Evolutionary conservation across 1,140 invertebrate genomes (phyloP).

Genomic region (Pseudobourletiella spinata): DNA sequence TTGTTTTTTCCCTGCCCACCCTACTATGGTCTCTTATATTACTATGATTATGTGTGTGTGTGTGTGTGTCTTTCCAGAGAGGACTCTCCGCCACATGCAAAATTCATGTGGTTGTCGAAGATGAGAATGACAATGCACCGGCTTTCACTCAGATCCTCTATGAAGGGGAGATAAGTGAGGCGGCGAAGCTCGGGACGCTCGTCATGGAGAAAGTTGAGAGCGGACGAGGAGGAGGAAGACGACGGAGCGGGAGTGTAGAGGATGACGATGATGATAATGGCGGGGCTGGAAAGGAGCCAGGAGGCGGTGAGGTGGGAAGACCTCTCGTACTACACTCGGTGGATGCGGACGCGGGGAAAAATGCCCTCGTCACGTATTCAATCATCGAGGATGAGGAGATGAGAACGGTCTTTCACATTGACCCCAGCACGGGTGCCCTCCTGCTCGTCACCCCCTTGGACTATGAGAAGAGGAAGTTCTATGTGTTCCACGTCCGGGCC

Average conservation of each 20-base stretch:
- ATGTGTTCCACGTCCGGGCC: slow-evolving; percentile 75
- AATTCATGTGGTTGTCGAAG: slow-evolving; percentile 65
- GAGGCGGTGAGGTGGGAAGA: slow-evolving; percentile 2
- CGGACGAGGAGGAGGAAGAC: neutral
- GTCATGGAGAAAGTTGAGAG: slow-evolving; percentile 48
- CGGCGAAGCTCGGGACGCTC: slow-evolving; percentile 57
- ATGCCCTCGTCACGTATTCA: slow-evolving; percentile 71
- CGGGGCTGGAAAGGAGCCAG: neutral
- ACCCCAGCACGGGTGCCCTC: slow-evolving; percentile 79
- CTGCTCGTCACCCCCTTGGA: slow-evolving; percentile 66
- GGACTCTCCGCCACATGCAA: slow-evolving; percentile 55
- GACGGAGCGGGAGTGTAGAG: too few relatives aligned
- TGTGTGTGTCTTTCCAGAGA: slow-evolving; percentile 46
- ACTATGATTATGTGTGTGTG: too few relatives aligned
- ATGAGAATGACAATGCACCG: slow-evolving; percentile 50
- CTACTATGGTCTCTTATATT: too few relatives aligned
- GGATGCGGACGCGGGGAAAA: slow-evolving; percentile 69
- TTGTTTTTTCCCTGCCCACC: too few relatives aligned
- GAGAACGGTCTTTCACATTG: slow-evolving; percentile 64
- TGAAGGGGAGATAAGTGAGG: slow-evolving; percentile 60
- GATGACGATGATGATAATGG: neutral
- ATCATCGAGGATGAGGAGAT: slow-evolving; percentile 58
- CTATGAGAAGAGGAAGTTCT: slow-evolving; percentile 61
- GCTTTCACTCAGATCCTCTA: slow-evolving; percentile 59
- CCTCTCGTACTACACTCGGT: slow-evolving; percentile 69